phyloP scores from a whole-genome alignment of 1,140 invertebrate species.

The Heterodera carotae region DNA sequence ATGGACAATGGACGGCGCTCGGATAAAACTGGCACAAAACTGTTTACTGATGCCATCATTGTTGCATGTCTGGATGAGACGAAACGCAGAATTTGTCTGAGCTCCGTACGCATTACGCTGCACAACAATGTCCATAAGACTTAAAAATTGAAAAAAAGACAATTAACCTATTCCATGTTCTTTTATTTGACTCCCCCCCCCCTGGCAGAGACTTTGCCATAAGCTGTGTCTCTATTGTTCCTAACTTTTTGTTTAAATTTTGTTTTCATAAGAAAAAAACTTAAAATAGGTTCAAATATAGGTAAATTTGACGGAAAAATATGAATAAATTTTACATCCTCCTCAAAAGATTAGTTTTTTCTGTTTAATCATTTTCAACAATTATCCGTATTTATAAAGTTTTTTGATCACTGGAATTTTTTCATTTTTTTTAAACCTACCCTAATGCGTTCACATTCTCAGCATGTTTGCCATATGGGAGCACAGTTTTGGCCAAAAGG shows the following conservation, averaged over 20 bases:
- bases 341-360: no score
- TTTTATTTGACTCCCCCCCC: no score
- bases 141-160: neutral
- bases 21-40: conserved; percentile 17
- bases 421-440: neutral
- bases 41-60: neutral
- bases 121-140: conserved; percentile 11
- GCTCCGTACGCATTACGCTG: conserved; percentile 8
- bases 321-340: no score
- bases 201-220: no score
- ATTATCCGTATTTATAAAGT: no score
- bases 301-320: no score
- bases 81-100: neutral
- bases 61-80: neutral
- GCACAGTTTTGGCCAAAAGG: conserved; percentile 12
- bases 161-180: neutral
- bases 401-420: no score
- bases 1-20: conserved; percentile 5
- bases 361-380: no score
- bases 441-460: neutral
- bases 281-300: no score
- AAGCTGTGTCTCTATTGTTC: no score
- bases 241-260: no score
- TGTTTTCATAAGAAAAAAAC: no score
- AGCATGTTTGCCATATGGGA: neutral